phyloP scores from a whole-genome alignment of 1,140 invertebrate genomes.

The Drosophila lacertosa region DNA sequence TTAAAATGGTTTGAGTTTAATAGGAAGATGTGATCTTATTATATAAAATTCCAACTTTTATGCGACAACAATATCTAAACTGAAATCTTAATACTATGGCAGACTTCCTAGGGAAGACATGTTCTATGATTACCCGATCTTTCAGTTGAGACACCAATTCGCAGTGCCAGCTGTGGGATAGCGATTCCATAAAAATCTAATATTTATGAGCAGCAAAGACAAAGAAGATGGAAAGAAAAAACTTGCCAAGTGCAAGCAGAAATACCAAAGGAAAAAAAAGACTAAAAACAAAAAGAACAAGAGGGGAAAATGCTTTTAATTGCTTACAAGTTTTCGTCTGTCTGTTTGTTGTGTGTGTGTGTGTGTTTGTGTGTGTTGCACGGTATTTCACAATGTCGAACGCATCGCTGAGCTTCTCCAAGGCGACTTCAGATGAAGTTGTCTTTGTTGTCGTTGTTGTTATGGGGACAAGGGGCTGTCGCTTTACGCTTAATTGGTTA shows the following conservation, averaged over 20 bases:
- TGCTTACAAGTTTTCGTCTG: constrained; percentile 51
- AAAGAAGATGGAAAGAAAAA: constrained; percentile 7
- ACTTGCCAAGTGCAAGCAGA: not conserved
- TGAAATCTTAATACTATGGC: no score
- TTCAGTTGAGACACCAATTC: not conserved
- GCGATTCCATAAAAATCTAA: constrained; percentile 55
- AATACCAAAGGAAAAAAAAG: not conserved
- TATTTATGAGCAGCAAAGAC: constrained; percentile 56
- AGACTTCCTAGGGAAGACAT: not conserved
- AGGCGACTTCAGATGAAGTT: constrained; percentile 42
- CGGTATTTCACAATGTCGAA: constrained; percentile 25
- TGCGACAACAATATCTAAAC: not conserved
- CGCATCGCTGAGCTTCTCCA: constrained; percentile 35
- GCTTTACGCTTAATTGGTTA: constrained; percentile 71
- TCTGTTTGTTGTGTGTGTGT: constrained; percentile 19
- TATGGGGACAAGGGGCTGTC: constrained; percentile 12
- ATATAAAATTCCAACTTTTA: no score
- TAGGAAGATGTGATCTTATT: no score
- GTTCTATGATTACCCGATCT: not conserved
- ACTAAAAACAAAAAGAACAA: constrained; percentile 1
- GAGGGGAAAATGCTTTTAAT: constrained; percentile 58
- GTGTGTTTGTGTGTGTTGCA: constrained; percentile 9
- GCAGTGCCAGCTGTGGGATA: constrained; percentile 24
- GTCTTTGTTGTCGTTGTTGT: constrained; percentile 33
- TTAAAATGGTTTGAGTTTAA: no score